phyloP scores from a whole-genome alignment of 2,888 invertebrate genomes.

The Leptinotarsa haldemani region DNA sequence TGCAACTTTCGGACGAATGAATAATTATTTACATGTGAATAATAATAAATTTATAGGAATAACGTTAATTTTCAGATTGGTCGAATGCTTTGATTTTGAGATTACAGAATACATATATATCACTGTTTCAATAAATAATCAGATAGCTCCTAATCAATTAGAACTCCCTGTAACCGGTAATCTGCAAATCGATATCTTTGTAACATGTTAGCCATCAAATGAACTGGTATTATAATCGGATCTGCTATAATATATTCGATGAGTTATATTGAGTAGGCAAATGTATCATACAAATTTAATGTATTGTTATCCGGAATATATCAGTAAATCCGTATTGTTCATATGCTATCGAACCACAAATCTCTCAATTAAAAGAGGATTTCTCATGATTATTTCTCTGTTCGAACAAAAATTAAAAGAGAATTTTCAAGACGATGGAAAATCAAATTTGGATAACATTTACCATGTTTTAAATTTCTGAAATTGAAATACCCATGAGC shows the following conservation, averaged over 20 bases:
- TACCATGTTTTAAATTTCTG: too few species aligned
- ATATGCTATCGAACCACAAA: neutral
- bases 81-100: too few species aligned
- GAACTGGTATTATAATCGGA: neutral
- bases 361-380: neutral
- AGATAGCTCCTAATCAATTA: neutral
- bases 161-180: too few species aligned
- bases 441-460: too few species aligned
- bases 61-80: too few species aligned
- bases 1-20: too few species aligned
- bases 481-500: too few species aligned
- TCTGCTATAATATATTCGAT: neutral
- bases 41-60: too few species aligned
- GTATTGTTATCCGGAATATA: neutral
- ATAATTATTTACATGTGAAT: too few species aligned
- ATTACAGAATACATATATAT: neutral
- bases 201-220: neutral
- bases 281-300: neutral
- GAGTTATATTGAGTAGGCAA: neutral
- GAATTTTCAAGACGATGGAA: too few species aligned
- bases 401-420: neutral
- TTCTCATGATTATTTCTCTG: neutral
- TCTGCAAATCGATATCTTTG: neutral
- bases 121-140: neutral
- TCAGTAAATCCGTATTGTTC: conserved; percentile 5